Evolutionary conservation across 1,140 invertebrate genomes (phyloP).

Genomic region (Apis florea): DNA sequence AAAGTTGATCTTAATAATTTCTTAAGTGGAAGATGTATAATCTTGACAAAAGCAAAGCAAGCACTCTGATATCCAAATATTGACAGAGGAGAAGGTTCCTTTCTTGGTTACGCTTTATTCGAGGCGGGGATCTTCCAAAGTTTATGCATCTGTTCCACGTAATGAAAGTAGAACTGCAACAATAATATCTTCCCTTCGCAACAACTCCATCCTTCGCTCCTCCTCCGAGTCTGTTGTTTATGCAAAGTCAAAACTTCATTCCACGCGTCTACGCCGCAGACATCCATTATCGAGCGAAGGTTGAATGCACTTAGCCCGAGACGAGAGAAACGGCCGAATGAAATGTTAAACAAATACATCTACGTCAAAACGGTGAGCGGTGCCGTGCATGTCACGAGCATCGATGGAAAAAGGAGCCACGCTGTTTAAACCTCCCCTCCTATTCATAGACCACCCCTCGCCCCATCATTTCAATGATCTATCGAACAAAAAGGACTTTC

Average conservation of each 20-base stretch:
- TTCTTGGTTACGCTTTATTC: not conserved
- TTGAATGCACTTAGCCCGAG: constrained; percentile 15
- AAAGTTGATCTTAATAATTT: no score
- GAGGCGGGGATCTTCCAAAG: not conserved
- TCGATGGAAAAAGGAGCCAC: not conserved
- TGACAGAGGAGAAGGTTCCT: no score
- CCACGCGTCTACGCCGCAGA: not conserved
- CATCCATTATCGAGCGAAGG: constrained; percentile 12
- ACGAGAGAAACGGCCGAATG: not conserved
- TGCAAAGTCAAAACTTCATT: constrained; percentile 7
- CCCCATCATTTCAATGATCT: not conserved
- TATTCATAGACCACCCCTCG: not conserved
- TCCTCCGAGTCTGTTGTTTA: not conserved
- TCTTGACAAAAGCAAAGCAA: no score
- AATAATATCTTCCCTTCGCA: not conserved
- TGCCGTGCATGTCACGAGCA: not conserved
- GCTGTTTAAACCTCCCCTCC: not conserved
- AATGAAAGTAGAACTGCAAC: not conserved
- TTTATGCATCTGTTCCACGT: not conserved
- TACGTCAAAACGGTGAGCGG: not conserved
- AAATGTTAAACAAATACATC: constrained; percentile 13
- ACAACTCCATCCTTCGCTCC: not conserved
- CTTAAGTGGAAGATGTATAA: no score
- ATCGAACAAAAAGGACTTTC: not conserved
- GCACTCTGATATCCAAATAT: no score